Base-by-base conservation (phyloP, 1,140 invertebrate species). In the Atta colombica region DNA sequence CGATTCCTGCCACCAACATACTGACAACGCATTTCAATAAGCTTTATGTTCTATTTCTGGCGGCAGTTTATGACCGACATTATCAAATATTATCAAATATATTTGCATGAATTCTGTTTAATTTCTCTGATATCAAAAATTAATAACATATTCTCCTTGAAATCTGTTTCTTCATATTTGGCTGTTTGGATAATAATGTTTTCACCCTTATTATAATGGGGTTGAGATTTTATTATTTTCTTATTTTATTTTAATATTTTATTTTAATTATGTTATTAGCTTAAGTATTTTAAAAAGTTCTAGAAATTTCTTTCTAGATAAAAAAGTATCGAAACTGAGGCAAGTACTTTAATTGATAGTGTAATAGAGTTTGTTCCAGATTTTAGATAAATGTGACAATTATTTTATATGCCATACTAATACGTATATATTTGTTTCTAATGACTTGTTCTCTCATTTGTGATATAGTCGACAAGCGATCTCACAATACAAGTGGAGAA, bases 401-500 rank as follows among this genome's bases (percentile, higher is more conserved):
- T 74, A 8, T 60, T 39, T 74, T 49, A 60, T 55, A 21, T 60
- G 80, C 60, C 28, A 68, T 61, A 25, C 14, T 31, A 65, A 77
- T 84, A 65, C 60, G 65, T 45, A 45, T 10, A 69, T 6, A 65
- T 89, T 53, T 87, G 14, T 45, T 55, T 63, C 31, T 75, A 60
- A 75, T 5, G 53, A 45, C 8, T 21, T 39, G 39, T 45, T 45
- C 14, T 25, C 14, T 21, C 1, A 16, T 60, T 3, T 31, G 0
- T 51, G 1, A 31, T 6, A 45, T 10, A 97, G 97, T 94, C 93
- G 28, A 97, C 96, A 14, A 96, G 96, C 93, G 97, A 97, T 94
- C 92, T 97, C 10, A 96, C 95, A 65, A 97, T 97, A 91, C 92
- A 96, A 90, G 96, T 97, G 3, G 96, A 97, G 84, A 96, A 95